Evolutionary conservation across 2,797 vertebrate genomes (phyloP).

Genomic region (Ficedula albicollis): DNA sequence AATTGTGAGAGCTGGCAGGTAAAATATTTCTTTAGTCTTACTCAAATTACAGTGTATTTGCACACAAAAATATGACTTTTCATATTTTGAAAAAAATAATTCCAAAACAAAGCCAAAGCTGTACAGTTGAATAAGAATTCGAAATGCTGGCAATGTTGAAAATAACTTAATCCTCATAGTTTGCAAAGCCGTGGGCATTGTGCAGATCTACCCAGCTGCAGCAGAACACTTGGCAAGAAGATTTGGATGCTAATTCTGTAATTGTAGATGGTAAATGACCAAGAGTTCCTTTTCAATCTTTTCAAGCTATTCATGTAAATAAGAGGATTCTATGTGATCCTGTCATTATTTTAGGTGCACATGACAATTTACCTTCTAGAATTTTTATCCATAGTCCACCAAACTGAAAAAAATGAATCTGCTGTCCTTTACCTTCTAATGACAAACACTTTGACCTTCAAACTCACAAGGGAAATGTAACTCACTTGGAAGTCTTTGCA

Average conservation of each 20-base stretch:
- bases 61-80: neutral
- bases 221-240: neutral
- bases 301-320: conserved; percentile 15
- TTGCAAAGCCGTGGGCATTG: neutral
- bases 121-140: neutral
- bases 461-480: conserved; percentile 32
- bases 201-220: neutral
- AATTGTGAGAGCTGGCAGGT: neutral
- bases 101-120: neutral
- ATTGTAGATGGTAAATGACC: conserved; percentile 11
- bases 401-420: neutral
- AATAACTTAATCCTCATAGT: neutral
- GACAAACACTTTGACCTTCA: neutral
- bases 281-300: conserved; percentile 16
- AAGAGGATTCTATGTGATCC: neutral
- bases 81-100: neutral
- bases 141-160: neutral
- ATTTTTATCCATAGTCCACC: neutral
- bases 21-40: neutral
- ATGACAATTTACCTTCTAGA: neutral
- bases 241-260: conserved; percentile 22
- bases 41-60: neutral
- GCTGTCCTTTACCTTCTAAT: conserved; percentile 27
- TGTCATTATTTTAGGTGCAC: neutral
- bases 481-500: conserved; percentile 31